Conservation (phyloP, 2,113 vertebrate species). For the Eulacestoma nigropectus region DNA sequence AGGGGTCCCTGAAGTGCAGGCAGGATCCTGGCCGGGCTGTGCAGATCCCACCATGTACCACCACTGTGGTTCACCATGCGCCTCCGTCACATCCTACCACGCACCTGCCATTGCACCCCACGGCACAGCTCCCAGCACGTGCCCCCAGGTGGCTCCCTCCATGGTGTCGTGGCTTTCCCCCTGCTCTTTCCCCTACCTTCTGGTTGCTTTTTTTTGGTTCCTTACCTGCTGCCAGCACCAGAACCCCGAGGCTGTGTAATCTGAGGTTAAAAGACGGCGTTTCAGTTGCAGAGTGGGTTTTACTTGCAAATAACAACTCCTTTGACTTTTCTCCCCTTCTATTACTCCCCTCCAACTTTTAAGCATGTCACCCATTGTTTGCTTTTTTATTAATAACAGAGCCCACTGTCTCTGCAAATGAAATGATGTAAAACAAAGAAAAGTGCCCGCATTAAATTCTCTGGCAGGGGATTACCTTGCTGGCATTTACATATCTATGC, state of each 20-base stretch:
- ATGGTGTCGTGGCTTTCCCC: background rate
- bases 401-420: conserved; percentile 31
- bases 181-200: background rate
- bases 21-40: background rate
- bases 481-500: conserved; percentile 69
- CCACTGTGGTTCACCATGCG: background rate
- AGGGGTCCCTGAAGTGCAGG: background rate
- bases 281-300: conserved; percentile 7
- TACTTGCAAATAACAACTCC: conserved; percentile 22
- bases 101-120: background rate
- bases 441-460: conserved; percentile 52
- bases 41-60: background rate
- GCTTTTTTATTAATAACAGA: conserved; percentile 54
- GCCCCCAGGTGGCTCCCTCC: background rate
- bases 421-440: conserved; percentile 63
- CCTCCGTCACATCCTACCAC: fast-evolving
- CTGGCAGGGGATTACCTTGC: conserved; percentile 63
- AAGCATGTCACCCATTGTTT: conserved; percentile 47
- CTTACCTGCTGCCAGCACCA: background rate
- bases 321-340: background rate
- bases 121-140: fast-evolving
- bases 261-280: background rate
- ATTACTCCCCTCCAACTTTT: conserved; percentile 28
- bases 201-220: background rate
- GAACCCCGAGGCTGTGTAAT: background rate